phyloP scores from a whole-genome alignment of 2,888 invertebrate genomes.

The Ophion slaviceki region DNA sequence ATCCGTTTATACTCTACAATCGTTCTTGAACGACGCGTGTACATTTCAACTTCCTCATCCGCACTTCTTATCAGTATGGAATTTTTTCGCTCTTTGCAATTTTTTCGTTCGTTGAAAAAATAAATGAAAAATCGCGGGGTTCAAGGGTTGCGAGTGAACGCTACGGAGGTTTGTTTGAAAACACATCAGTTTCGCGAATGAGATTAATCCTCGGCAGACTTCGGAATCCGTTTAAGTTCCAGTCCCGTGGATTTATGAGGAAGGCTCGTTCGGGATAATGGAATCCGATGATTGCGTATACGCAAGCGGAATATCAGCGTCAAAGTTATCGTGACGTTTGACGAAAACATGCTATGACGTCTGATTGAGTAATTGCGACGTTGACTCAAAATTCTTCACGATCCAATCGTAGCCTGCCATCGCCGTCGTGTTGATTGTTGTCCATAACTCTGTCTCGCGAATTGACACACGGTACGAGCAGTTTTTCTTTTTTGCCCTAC shows the following conservation, averaged over 20 bases:
- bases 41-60: background rate
- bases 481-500: background rate
- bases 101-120: background rate
- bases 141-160: background rate
- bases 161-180: background rate
- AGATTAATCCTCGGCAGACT: background rate
- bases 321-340: conserved; percentile 33
- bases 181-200: background rate
- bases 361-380: conserved; percentile 5
- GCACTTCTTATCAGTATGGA: background rate
- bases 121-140: background rate
- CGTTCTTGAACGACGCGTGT: background rate
- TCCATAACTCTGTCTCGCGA: conserved; percentile 1
- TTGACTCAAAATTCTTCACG: conserved; percentile 24
- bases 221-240: background rate
- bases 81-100: background rate
- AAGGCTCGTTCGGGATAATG: background rate
- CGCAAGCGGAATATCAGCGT: conserved; percentile 22
- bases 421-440: conserved; percentile 2
- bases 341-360: conserved; percentile 41
- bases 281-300: background rate
- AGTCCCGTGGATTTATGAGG: background rate
- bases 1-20: background rate
- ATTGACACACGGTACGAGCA: background rate
- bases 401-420: background rate